Evolutionary conservation across 2,888 invertebrate genomes (phyloP).

Genomic region (Malthinus seriepunctatus): DNA sequence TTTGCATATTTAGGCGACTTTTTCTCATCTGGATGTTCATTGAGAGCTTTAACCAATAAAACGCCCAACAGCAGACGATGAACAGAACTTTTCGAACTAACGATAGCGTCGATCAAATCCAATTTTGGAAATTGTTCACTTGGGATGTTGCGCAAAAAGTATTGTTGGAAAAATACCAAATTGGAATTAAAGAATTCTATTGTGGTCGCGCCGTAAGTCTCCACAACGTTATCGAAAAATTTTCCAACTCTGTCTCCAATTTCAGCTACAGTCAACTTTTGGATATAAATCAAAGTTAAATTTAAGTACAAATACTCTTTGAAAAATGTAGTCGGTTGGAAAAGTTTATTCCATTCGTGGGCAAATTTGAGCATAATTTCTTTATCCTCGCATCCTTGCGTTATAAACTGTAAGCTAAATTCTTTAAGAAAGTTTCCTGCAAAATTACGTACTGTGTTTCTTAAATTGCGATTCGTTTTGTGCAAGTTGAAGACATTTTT

Average conservation of each 20-base stretch:
- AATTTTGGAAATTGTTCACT: background rate
- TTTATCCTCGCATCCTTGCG: background rate
- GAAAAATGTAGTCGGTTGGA: conserved; percentile 9
- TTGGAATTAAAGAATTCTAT: background rate
- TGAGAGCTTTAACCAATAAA: conserved; percentile 9
- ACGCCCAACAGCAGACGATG: conserved; percentile 9
- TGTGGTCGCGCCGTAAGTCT: background rate
- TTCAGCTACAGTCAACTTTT: conserved; percentile 1
- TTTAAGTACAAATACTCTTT: conserved; percentile 12
- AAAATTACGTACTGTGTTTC: background rate
- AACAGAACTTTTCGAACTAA: background rate
- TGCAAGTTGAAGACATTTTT: conserved; percentile 2
- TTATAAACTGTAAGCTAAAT: conserved; percentile 14
- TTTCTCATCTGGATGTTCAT: background rate
- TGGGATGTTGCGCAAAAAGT: background rate
- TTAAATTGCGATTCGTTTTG: background rate
- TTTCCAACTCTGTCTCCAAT: background rate
- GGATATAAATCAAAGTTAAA: conserved; percentile 8
- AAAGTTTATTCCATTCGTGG: background rate
- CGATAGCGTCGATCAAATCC: conserved; percentile 4
- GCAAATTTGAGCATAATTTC: conserved; percentile 9
- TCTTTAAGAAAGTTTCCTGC: conserved; percentile 11
- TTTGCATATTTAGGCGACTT: background rate
- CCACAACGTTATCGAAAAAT: background rate
- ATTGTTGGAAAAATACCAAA: background rate